Evolutionary conservation across 2,797 vertebrate species (phyloP).

Genomic region (Margarornis squamiger): DNA sequence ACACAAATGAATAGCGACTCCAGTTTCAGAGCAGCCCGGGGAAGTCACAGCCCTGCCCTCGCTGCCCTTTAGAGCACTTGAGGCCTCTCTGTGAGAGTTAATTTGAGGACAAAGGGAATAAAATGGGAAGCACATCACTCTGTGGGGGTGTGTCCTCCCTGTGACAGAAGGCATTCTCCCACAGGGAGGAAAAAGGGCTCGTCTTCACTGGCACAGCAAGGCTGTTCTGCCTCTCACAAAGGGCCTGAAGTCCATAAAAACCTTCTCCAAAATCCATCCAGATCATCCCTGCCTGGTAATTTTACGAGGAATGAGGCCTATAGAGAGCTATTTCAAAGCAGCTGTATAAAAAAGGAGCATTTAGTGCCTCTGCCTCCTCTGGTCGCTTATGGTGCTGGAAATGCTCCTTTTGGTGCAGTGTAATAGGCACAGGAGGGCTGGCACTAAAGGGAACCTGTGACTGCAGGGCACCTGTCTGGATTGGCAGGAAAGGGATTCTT

Average conservation of each 20-base stretch:
- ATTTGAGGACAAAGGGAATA: conserved; percentile 9
- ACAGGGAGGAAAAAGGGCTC: background rate
- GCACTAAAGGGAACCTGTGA: background rate
- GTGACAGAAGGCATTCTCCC: background rate
- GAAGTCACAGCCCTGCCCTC: background rate
- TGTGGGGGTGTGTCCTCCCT: background rate
- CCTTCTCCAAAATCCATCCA: background rate
- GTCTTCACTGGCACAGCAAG: background rate
- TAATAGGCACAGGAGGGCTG: background rate
- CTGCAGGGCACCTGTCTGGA: background rate
- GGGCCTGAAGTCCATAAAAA: background rate
- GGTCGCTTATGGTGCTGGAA: background rate
- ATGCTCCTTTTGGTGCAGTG: background rate
- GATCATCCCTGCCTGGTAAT: background rate
- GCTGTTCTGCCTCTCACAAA: background rate
- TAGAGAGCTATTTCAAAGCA: background rate
- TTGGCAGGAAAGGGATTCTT: background rate
- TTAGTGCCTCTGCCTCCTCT: background rate
- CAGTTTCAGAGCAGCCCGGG: background rate
- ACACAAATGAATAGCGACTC: conserved; percentile 6
- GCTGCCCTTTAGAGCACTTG: background rate
- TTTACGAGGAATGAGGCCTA: background rate
- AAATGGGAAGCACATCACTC: background rate
- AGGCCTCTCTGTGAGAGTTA: background rate
- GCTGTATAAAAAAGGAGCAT: background rate